A percentile compares a stretch with the other conserved stretches of the same genome.
Conservation (phyloP, 2,888 invertebrate genomes). For the Phortica okadai region DNA sequence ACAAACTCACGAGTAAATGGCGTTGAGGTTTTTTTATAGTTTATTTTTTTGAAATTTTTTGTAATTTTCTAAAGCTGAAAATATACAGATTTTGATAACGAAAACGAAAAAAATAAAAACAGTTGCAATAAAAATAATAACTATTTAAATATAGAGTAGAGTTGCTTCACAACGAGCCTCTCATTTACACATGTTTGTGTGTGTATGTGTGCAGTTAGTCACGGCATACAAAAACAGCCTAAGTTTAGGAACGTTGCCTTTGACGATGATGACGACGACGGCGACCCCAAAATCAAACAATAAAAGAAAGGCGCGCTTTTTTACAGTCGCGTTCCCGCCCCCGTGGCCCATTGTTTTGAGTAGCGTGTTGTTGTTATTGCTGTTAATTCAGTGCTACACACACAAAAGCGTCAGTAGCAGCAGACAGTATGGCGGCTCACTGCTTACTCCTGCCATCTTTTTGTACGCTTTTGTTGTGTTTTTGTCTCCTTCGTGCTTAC, state of each 20-base stretch:
- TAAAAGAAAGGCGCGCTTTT: slow-evolving; percentile 13
- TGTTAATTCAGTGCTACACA: slow-evolving; percentile 8
- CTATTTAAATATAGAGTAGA: no score
- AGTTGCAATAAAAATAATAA: no score
- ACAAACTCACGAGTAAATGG: slow-evolving; percentile 17
- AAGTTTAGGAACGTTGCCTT: background rate
- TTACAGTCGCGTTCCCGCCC: background rate
- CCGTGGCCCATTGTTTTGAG: background rate
- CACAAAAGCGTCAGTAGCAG: background rate
- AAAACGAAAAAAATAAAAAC: background rate
- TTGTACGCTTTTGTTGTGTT: background rate
- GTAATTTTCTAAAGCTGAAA: background rate
- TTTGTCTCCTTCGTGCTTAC: background rate
- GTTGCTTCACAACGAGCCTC: background rate
- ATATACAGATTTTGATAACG: no score
- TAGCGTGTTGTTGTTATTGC: slow-evolving; percentile 4
- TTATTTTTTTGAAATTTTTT: background rate
- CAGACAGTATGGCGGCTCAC: slow-evolving; percentile 37
- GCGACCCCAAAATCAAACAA: background rate
- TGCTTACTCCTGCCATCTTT: slow-evolving; percentile 28
- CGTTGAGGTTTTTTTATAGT: background rate
- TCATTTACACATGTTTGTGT: background rate
- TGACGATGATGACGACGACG: background rate
- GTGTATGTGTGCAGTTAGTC: background rate
- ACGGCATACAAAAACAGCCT: background rate